phyloP scores from a whole-genome alignment of 2,113 vertebrate species.

The Eubucco bourcierii region DNA sequence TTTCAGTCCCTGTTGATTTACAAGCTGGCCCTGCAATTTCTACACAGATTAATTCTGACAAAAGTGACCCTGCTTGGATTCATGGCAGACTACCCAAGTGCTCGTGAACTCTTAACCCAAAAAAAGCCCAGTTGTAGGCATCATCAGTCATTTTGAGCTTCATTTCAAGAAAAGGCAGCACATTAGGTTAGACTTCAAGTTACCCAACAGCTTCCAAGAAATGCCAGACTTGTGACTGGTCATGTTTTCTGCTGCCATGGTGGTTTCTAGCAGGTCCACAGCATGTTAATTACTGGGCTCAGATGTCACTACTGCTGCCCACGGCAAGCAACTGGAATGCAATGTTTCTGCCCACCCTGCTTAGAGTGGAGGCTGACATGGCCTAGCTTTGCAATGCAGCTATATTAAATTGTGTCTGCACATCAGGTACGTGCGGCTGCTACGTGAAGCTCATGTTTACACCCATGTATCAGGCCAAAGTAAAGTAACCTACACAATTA shows the following conservation, averaged over 20 bases:
- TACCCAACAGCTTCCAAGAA: neutral
- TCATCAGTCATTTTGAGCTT: neutral
- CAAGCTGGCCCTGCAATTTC: constrained; percentile 7
- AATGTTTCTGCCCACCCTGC: neutral
- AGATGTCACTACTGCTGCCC: rapidly evolving
- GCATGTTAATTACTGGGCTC: neutral
- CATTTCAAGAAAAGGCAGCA: neutral
- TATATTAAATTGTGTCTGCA: neutral
- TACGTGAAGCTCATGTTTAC: neutral
- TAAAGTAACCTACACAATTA: neutral
- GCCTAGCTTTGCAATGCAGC: neutral
- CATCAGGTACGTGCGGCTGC: neutral
- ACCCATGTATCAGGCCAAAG: neutral
- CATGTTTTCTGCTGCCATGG: neutral
- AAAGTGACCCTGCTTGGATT: neutral
- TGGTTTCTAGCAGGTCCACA: neutral
- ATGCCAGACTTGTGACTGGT: neutral
- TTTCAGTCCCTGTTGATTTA: constrained; percentile 15
- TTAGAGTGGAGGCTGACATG: neutral
- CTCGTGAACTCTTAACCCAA: neutral
- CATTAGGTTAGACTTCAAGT: neutral
- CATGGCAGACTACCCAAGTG: neutral
- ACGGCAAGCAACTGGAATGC: neutral
- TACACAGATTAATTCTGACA: neutral
- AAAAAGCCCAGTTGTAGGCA: neutral